A percentile compares a stretch with the other conserved stretches of the same genome.
These are phyloP conservation scores for Vanessa atalanta DNA, from an alignment of 1,140 invertebrate species.

Conservation along the genomic window DNA sequence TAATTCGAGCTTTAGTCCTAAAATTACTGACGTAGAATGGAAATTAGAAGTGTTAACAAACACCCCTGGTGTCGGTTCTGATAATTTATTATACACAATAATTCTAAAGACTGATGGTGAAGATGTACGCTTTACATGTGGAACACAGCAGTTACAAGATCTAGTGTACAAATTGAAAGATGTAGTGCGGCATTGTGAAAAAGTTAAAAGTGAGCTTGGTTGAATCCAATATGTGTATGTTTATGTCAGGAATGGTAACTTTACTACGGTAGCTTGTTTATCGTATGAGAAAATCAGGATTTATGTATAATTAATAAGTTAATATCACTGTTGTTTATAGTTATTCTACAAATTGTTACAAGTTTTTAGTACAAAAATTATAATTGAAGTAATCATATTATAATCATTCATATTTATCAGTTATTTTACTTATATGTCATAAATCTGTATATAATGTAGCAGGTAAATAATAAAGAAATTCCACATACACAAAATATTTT, in stretches of 20 bases:
- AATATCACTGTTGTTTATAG: too few relatives aligned
- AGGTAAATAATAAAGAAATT: constrained; percentile 26
- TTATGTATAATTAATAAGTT: neutral
- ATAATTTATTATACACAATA: constrained; percentile 73
- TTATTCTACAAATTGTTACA: too few relatives aligned
- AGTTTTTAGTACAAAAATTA: too few relatives aligned
- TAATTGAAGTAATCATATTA: too few relatives aligned
- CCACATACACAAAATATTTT: constrained; percentile 66
- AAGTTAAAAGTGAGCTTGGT: constrained; percentile 64
- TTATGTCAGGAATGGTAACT: neutral
- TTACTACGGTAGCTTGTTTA: neutral
- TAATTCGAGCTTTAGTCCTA: constrained; percentile 68
- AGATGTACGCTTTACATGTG: constrained; percentile 82
- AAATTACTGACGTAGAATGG: constrained; percentile 85
- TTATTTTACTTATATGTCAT: too few relatives aligned
- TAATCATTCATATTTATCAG: too few relatives aligned
- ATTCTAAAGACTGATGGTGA: constrained; percentile 76
- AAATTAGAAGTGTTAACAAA: constrained; percentile 81
- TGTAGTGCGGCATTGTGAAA: constrained; percentile 83
- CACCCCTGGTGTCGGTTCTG: constrained; percentile 65
- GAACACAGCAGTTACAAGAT: constrained; percentile 84
- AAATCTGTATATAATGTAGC: too few relatives aligned
- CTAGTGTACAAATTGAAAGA: constrained; percentile 85
- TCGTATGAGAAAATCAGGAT: neutral
- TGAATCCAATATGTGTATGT: constrained; percentile 25